Conservation (phyloP, 2,797 vertebrate genomes). For the Loriculus beryllinus region DNA sequence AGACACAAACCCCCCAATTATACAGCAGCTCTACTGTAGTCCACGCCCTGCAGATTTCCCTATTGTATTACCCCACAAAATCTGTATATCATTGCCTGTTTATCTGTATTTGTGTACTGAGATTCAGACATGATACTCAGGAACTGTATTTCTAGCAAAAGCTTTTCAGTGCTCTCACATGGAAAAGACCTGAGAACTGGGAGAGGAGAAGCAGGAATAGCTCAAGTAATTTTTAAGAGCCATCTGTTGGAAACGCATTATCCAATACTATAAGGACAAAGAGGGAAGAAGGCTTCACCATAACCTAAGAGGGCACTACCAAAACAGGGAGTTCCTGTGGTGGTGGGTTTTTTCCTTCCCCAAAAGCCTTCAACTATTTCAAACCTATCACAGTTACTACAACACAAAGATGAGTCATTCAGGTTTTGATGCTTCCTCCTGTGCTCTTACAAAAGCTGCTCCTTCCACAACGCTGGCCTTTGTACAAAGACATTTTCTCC, state of each 20-base stretch:
- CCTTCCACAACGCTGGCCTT: neutral
- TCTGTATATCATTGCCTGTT: neutral
- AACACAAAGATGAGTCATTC: neutral
- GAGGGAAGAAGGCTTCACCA: neutral
- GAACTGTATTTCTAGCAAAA: neutral
- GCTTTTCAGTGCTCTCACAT: neutral
- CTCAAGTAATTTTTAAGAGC: neutral
- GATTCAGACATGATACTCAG: neutral
- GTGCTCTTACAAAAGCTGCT: neutral
- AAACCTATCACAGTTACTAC: neutral
- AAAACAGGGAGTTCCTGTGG: neutral
- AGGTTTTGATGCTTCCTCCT: neutral
- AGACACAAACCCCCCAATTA: rapidly evolving
- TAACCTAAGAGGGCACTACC: neutral
- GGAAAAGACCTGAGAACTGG: neutral
- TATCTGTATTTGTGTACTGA: neutral
- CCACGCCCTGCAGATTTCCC: neutral
- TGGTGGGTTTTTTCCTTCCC: neutral
- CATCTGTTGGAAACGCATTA: neutral
- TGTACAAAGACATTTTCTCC: neutral
- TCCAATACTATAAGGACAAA: neutral
- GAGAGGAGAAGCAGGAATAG: neutral
- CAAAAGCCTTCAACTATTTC: neutral
- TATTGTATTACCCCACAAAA: neutral
- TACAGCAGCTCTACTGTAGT: neutral